A percentile compares a stretch with the other conserved stretches of the same genome.
Conservation (phyloP, 2,113 vertebrate species). For the Scomber japonicus region DNA sequence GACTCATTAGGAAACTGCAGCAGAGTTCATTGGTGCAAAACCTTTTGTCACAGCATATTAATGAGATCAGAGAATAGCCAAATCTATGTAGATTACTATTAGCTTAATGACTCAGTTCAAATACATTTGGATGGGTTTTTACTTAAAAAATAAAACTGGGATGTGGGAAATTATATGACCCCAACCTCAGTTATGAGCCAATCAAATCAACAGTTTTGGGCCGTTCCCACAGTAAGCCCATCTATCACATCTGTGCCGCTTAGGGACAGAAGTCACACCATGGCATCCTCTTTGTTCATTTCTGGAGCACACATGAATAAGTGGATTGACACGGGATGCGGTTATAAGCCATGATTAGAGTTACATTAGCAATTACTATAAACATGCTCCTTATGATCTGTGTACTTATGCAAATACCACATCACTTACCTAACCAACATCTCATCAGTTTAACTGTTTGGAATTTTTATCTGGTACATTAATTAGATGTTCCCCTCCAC, state of each 20-base stretch:
- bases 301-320: slow-evolving; percentile 58
- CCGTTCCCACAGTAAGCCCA: slow-evolving; percentile 58
- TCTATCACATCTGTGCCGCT: slow-evolving; percentile 62
- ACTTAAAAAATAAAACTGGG: slow-evolving; percentile 13
- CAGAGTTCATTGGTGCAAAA: slow-evolving; percentile 6
- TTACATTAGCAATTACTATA: slow-evolving; percentile 68
- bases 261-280: slow-evolving; percentile 13
- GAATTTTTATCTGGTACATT: neutral
- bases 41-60: slow-evolving; percentile 32
- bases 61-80: slow-evolving; percentile 36
- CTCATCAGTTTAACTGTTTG: neutral
- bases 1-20: slow-evolving; percentile 51
- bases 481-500: neutral
- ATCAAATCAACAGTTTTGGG: slow-evolving; percentile 49
- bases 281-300: slow-evolving; percentile 59
- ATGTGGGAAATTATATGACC: slow-evolving; percentile 3
- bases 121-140: slow-evolving; percentile 24
- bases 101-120: slow-evolving; percentile 38
- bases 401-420: slow-evolving; percentile 22
- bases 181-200: slow-evolving; percentile 36
- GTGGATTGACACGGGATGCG: slow-evolving; percentile 56
- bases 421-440: slow-evolving; percentile 11
- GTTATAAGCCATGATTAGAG: slow-evolving; percentile 60
- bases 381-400: slow-evolving; percentile 24
- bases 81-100: neutral